Evolutionary conservation across 1,140 invertebrate genomes (phyloP).

Genomic region (Drosophila melanica): DNA sequence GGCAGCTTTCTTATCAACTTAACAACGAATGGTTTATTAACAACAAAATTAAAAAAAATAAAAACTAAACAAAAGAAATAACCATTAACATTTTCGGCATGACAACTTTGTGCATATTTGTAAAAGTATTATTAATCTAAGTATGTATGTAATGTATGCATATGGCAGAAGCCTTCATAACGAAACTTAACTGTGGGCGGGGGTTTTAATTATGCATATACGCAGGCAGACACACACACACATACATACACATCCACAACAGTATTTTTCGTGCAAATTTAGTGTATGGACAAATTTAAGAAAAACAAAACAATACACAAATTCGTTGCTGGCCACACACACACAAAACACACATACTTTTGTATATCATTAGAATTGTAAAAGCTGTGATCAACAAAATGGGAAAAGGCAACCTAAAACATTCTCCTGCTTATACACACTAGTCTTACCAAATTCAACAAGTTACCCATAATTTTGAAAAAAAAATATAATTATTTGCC

Average conservation of each 20-base stretch:
- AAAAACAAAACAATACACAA: constrained; percentile 17
- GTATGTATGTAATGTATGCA: constrained; percentile 39
- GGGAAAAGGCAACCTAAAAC: constrained; percentile 14
- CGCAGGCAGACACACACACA: constrained; percentile 10
- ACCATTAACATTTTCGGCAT: constrained; percentile 21
- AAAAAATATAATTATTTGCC: constrained; percentile 1
- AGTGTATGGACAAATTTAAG: constrained; percentile 27
- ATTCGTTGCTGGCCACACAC: constrained; percentile 13
- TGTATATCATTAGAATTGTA: constrained; percentile 80
- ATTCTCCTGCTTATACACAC: constrained; percentile 37
- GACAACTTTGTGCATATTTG: constrained; percentile 48
- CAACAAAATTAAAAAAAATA: constrained; percentile 1
- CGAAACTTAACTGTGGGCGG: not conserved
- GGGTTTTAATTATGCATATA: constrained; percentile 7
- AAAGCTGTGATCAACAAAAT: constrained; percentile 74
- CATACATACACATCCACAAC: constrained; percentile 36
- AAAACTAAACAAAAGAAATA: not conserved
- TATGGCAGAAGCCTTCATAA: not conserved
- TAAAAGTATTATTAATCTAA: constrained; percentile 63
- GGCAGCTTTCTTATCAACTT: constrained; percentile 57
- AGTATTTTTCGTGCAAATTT: constrained; percentile 67
- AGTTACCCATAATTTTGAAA: constrained; percentile 20
- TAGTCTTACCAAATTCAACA: constrained; percentile 16
- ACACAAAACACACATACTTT: constrained; percentile 26
- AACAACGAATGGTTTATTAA: constrained; percentile 15